phyloP scores from a whole-genome alignment of 1,140 invertebrate species.

The Ridgeia piscesae region DNA sequence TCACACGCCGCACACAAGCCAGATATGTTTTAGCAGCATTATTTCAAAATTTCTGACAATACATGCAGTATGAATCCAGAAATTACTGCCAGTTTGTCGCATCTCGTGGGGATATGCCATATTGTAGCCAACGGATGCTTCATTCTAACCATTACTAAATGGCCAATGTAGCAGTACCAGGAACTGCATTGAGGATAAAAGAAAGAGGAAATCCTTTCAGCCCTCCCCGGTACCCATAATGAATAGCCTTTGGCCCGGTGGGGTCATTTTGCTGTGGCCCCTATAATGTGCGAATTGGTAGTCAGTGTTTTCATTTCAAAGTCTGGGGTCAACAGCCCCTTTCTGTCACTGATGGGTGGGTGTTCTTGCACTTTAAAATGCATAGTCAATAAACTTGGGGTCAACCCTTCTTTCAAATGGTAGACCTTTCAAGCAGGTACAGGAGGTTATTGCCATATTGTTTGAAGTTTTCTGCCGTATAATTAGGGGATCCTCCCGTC shows the following conservation, averaged over 20 bases:
- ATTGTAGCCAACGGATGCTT: background rate
- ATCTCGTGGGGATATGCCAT: background rate
- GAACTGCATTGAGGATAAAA: background rate
- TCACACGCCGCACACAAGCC: too few species aligned
- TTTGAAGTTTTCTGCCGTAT: background rate
- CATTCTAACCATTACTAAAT: background rate
- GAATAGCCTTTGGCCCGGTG: background rate
- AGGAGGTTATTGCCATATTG: background rate
- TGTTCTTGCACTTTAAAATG: background rate
- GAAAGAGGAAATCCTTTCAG: background rate
- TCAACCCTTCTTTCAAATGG: too few species aligned
- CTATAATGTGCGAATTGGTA: background rate
- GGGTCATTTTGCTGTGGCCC: background rate
- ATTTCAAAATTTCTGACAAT: background rate
- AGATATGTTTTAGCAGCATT: background rate
- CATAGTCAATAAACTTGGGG: background rate
- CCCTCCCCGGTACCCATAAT: background rate
- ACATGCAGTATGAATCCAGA: background rate
- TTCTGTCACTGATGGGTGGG: background rate
- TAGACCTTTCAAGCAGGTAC: background rate
- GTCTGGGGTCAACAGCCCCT: background rate
- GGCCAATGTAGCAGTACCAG: background rate
- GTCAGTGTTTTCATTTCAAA: background rate
- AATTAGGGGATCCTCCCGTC: background rate
- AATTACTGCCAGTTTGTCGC: background rate